These are phyloP conservation scores for Otus scops DNA, from an alignment of 2,797 vertebrate species.

Conservation along the genomic window DNA sequence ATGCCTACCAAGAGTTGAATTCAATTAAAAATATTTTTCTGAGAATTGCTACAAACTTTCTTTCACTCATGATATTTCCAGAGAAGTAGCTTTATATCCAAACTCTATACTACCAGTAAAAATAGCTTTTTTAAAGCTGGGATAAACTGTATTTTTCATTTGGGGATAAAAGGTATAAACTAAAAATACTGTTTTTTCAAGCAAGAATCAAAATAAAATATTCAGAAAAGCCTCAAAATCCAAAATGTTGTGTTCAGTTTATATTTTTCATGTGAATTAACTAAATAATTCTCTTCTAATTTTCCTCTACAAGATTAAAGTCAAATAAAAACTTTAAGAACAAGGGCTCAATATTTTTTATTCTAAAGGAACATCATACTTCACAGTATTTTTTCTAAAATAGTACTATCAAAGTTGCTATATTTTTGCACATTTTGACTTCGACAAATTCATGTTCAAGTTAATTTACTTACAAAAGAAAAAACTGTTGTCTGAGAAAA, in stretches of 20 bases:
- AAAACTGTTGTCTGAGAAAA: background rate
- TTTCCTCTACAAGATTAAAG: background rate
- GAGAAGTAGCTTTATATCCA: background rate
- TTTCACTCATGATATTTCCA: background rate
- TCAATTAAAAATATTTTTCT: background rate
- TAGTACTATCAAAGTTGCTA: background rate
- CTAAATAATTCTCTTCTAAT: background rate
- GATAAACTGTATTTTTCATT: background rate
- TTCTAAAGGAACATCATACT: background rate
- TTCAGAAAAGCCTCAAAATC: background rate
- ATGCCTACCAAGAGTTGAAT: background rate
- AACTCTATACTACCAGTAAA: background rate
- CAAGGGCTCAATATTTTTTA: background rate
- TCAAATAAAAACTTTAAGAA: background rate
- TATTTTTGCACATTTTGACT: background rate
- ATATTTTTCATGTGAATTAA: background rate
- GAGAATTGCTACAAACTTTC: background rate
- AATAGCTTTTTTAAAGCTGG: background rate
- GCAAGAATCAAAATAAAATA: background rate
- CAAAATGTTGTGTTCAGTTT: background rate
- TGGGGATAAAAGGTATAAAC: background rate
- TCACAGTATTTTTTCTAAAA: background rate
- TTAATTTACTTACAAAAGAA: background rate
- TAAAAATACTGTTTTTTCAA: background rate
- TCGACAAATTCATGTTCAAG: background rate